Evolutionary conservation across 2,888 invertebrate genomes (phyloP), one percentile per base, ranked within the genome.

Genomic region (Heliconius ismenius): DNA sequence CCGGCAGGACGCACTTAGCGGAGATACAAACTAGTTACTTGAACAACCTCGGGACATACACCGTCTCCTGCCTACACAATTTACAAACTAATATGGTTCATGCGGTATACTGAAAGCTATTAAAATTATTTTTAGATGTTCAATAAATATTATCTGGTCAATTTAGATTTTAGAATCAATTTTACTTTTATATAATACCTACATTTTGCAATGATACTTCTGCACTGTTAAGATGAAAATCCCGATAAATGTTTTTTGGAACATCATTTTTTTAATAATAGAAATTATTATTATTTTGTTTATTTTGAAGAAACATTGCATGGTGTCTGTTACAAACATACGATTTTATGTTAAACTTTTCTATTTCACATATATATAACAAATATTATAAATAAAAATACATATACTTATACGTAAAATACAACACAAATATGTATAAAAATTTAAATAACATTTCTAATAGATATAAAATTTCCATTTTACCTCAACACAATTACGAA

Each of bases 1-100:
- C 88, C 84, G 79, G 83, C 86, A 82, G 85, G 86, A 86, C 87
- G 91, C 92, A 92, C 93, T 92, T 90, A 92, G 90, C 84, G 85
- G 79, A 84, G 84, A 89, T 89, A 90, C 92, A 93, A 92, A 92
- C 92, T 92, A 89, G 91, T 90, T 91, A 90, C 83, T 82, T 81
- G 73, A 80, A 79, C 80, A 79, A 83, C 85, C 81, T 82, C 80
- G 74, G 75, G 82, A 82, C 82, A 81, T 83, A 65, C 80, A 76
- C 73, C 64, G 70, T 72, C 73, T 74, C 64, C 73, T 77, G 68
- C 62, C 36, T 63, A 60, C 28, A 78, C 68, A 70, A 63, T 74
- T 76, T 78, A 74, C 28, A 60, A 26, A 65, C 65, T 73, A 63
- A 73, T 39, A 43, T 26, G 43, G 32, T 70, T 58, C 58, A 70